Percentiles rank a stretch among this genome's conserved stretches.
Conservation (phyloP, 2,797 vertebrate species). For the Chaetodon trifasciatus region DNA sequence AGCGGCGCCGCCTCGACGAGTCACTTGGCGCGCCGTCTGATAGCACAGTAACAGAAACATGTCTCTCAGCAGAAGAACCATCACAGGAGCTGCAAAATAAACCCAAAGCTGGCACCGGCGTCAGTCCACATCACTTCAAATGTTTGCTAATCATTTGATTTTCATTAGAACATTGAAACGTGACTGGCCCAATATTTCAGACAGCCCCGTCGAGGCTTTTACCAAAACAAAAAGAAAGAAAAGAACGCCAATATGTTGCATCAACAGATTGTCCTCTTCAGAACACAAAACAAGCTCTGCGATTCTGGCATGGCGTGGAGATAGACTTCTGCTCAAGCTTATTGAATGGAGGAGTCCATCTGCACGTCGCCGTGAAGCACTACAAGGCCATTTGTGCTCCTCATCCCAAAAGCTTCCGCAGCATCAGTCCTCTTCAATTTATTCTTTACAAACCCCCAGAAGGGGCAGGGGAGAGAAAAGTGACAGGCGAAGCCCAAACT, state of each 20-base stretch:
- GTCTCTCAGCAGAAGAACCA: neutral
- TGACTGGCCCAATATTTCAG: constrained; percentile 38
- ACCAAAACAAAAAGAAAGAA: constrained; percentile 20
- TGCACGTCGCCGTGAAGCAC: constrained; percentile 73
- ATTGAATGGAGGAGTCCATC: constrained; percentile 83
- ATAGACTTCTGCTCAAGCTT: constrained; percentile 80
- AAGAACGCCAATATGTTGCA: constrained; percentile 70
- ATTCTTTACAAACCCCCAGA: constrained; percentile 80
- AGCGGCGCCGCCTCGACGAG: neutral
- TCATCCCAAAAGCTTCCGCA: constrained; percentile 77
- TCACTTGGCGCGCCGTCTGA: no score
- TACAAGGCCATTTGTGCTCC: constrained; percentile 77
- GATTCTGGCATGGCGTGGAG: constrained; percentile 68
- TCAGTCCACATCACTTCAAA: constrained; percentile 2
- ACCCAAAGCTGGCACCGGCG: neutral
- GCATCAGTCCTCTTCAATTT: constrained; percentile 82
- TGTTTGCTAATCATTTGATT: constrained; percentile 28
- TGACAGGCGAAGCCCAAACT: constrained; percentile 77
- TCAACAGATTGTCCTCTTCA: constrained; percentile 78
- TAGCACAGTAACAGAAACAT: no score
- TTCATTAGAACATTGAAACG: constrained; percentile 40
- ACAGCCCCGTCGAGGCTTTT: constrained; percentile 28
- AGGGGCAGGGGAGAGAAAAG: constrained; percentile 66
- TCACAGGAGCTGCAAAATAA: neutral
- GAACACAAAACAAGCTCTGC: constrained; percentile 76